Evolutionary conservation across 2,113 vertebrate species (phyloP).

Genomic region (Lipophrys pholis): DNA sequence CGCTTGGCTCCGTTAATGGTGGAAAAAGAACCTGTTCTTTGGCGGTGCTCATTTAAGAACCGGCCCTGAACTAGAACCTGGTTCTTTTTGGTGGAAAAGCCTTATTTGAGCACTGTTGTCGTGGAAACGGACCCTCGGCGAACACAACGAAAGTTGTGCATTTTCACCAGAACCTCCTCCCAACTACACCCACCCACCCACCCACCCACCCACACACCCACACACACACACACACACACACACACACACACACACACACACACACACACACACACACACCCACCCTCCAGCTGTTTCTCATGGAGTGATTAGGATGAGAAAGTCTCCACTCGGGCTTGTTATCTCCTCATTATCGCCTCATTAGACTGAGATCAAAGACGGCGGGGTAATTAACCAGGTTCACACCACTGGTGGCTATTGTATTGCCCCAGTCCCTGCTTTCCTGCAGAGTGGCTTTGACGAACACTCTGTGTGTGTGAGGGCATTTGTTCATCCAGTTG

Average conservation of each 20-base stretch:
- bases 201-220: background rate
- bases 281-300: conserved; percentile 25
- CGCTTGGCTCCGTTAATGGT: no score
- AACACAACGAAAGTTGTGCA: no score
- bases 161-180: background rate
- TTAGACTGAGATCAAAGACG: conserved; percentile 63
- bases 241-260: conserved; percentile 15
- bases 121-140: no score
- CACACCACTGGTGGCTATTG: conserved; percentile 38
- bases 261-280: conserved; percentile 11
- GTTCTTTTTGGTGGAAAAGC: no score
- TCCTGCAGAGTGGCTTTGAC: background rate
- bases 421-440: background rate
- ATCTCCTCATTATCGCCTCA: conserved; percentile 51
- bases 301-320: conserved; percentile 50
- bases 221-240: background rate
- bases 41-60: no score
- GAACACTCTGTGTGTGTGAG: background rate
- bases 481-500: no score
- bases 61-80: no score
- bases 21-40: no score
- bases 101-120: no score
- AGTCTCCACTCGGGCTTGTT: conserved; percentile 38
- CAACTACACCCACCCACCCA: background rate
- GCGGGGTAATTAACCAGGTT: conserved; percentile 50